phyloP scores from a whole-genome alignment of 1,140 invertebrate genomes.

The Eumaeus atala region DNA sequence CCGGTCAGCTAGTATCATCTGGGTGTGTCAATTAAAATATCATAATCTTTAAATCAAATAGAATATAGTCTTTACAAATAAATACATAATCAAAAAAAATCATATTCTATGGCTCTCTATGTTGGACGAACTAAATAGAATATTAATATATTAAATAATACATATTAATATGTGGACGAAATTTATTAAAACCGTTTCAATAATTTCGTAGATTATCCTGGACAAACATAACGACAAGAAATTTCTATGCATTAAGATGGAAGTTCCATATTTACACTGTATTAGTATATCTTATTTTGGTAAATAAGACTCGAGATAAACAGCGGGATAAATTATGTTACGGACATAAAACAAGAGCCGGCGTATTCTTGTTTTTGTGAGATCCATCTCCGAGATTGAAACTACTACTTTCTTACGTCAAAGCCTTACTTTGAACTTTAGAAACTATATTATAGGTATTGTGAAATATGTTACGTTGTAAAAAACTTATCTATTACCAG shows the following conservation, averaged over 20 bases:
- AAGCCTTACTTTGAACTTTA: neutral
- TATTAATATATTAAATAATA: too few relatives aligned
- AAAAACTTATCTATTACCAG: neutral
- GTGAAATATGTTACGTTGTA: neutral
- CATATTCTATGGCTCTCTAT: too few relatives aligned
- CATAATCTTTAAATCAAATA: too few relatives aligned
- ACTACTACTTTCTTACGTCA: constrained; percentile 1
- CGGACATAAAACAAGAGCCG: constrained; percentile 3
- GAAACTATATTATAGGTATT: neutral
- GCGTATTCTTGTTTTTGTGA: constrained; percentile 3
- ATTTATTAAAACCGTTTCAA: neutral
- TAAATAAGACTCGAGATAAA: neutral
- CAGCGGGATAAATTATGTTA: constrained; percentile 6
- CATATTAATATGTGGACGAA: neutral
- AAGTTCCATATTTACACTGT: neutral
- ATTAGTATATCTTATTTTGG: neutral
- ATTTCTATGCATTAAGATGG: too few relatives aligned
- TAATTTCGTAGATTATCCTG: too few relatives aligned
- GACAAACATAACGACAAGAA: too few relatives aligned
- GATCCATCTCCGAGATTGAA: constrained; percentile 10
- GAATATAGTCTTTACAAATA: too few relatives aligned
- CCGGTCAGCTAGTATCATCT: too few relatives aligned
- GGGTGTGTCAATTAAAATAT: too few relatives aligned
- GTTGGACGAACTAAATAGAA: too few relatives aligned
- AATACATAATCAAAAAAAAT: too few relatives aligned